Base-by-base conservation (phyloP, 1,140 invertebrate genomes). In the Ceratina japonica region DNA sequence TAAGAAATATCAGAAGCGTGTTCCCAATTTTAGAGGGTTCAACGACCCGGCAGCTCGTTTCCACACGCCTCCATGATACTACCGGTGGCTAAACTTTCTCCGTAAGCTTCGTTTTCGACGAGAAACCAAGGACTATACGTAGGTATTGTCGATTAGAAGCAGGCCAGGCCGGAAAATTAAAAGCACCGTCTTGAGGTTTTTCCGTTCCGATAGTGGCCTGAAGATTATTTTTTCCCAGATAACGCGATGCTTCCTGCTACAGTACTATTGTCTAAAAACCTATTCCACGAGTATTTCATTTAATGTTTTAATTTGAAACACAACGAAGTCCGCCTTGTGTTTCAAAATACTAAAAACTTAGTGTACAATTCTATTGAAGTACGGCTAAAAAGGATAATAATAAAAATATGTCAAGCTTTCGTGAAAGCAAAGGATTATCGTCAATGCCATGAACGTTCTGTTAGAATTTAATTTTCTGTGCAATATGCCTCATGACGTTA, bases 111-210 rank as follows among this genome's bases (percentile, higher is more conserved):
- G 51, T 56, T 65, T 63, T 31, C 59, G 59, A 74, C 3, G 49
- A 22, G 27, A 51, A 22, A 22, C 27, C 51, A 3, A 10, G 1
- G 15, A 65, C n/a, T 15, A 37, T 62, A 62, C 27, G 31, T 7
- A 5, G 51, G 15, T 68, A 75, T 68, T 59, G 74, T 75, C 63
- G 74, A 61, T 68, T 51, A 51, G 37, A 75, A 56, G 51, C 54
- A 75, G 54, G 74, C 64, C 74, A 51, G 12, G 64, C 37, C 64
- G 52, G 22, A 58, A 59, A 75, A 59, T 75, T 58, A 75, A 75
- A 75, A 54, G 73, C 63, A 74, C n/a, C 73, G 63, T 54, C 24
- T 13, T 20, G 13, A 15, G 52, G n/a, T 24, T 58, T 15, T 12
- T 8, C 37, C 5, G 16, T 66, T 18, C n/a, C 3, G 5, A 56